Base-by-base conservation (phyloP, 2,888 invertebrate genomes). In the Aleiodes leptofemur region DNA sequence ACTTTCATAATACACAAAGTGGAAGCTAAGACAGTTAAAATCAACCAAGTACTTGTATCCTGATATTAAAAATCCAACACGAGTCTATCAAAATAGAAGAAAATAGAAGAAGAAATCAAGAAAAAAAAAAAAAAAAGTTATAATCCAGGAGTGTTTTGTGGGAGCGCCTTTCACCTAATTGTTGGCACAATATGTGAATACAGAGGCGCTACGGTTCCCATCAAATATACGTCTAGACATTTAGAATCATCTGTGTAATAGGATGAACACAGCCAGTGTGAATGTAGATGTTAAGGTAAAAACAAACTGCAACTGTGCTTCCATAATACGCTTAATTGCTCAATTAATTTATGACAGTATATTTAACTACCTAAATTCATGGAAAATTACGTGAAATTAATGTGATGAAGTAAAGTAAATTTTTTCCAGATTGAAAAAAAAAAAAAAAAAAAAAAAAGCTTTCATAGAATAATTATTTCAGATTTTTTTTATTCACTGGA, bases 91-190 rank as follows among this genome's bases (percentile, higher is more conserved):
- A 64, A 64, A 64, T 14, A 74, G 59, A 75, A 29, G 69, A 79
- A 68, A 83, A 9, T 6, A 23, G 23, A 23, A 23, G 23, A 23
- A 23, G 23, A 23, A 23, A 23, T 23, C 1, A 23, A 23, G 23
- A 23, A 23, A 23, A 7, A 38, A 8, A 38, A 38, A 7, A 38
- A 43, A 43, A 43, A 43, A 43, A 8, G 11, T 43, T 43, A 43
- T 43, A 43, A 43, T 43, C 43, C 43, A 43, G 43, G 43, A 43
- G 43, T 43, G 43, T 64, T 64, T 68, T 86, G 86, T 88, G 88
- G 87, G 87, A 88, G 88, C 86, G 87, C 88, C 89, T 89, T 89
- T 89, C 89, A 89, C 88, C 89, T 88, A 89, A 89, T 89, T 89
- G 88, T 89, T 87, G 86, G 86, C 84, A 87, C 87, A 88, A 89